Conservation (phyloP, 2,797 vertebrate species). For the Percopsis omiscomaycus region DNA sequence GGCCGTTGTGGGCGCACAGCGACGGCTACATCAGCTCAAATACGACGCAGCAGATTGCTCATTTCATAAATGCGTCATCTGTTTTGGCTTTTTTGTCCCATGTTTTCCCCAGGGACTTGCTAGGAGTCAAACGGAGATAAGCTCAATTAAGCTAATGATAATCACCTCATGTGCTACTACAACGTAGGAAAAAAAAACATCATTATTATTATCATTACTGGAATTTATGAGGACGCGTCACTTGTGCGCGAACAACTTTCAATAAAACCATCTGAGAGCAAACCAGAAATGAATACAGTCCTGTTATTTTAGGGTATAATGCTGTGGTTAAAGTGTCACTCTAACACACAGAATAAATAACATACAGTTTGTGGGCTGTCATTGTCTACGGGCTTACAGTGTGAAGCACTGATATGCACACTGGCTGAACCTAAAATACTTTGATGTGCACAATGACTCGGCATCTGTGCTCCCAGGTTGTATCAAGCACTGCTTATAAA, state of each 20-base stretch:
- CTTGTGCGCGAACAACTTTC: background rate
- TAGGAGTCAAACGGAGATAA: constrained; percentile 20
- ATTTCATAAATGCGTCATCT: constrained; percentile 25
- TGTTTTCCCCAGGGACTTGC: constrained; percentile 11
- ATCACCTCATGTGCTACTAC: constrained; percentile 16
- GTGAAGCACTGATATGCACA: no score
- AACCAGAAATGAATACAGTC: background rate
- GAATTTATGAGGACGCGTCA: constrained; percentile 4
- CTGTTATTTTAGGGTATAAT: no score
- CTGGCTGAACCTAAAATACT: no score
- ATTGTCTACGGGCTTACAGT: no score
- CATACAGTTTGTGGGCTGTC: no score
- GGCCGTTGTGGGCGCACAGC: constrained; percentile 7
- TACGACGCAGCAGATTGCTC: constrained; percentile 24
- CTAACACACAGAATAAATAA: no score
- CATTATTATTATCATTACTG: constrained; percentile 12
- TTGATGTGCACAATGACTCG: no score
- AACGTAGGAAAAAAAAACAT: background rate
- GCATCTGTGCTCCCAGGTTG: no score
- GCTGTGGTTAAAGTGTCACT: no score
- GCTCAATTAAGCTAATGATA: constrained; percentile 24
- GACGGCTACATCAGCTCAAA: constrained; percentile 14
- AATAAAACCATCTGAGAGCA: background rate
- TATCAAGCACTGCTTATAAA: no score
- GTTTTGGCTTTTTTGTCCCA: constrained; percentile 6